These are phyloP conservation scores for Acridotheres tristis DNA, from an alignment of 2,797 vertebrate species.

Conservation along the genomic window DNA sequence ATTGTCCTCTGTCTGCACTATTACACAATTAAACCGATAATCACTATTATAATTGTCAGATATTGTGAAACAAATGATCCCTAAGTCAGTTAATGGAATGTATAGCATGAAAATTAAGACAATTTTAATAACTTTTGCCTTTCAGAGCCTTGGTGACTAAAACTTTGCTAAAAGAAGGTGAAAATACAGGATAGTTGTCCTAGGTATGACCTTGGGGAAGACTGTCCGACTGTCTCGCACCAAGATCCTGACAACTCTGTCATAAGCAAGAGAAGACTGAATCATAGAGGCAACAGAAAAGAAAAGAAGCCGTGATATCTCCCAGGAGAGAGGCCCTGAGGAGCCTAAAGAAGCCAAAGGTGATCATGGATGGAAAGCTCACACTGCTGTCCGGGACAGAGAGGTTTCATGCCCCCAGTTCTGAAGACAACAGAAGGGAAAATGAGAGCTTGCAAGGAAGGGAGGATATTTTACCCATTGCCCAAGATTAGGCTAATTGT, in stretches of 20 bases:
- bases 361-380: neutral
- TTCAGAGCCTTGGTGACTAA: neutral
- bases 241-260: neutral
- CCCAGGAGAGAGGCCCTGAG: neutral
- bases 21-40: constrained; percentile 17
- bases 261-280: neutral
- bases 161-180: neutral
- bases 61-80: constrained; percentile 33
- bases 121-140: neutral
- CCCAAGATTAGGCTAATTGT: neutral
- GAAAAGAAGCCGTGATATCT: neutral
- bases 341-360: neutral
- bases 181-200: neutral
- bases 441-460: neutral
- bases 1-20: neutral
- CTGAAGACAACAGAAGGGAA: neutral
- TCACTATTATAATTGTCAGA: neutral
- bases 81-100: neutral
- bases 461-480: neutral
- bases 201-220: neutral
- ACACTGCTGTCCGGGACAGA: neutral
- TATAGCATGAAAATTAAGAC: neutral
- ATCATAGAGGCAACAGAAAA: neutral
- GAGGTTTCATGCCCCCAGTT: neutral
- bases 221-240: neutral